These are phyloP conservation scores for Leptura quadrifasciata DNA, from an alignment of 2,888 invertebrate genomes.

Conservation along the genomic window DNA sequence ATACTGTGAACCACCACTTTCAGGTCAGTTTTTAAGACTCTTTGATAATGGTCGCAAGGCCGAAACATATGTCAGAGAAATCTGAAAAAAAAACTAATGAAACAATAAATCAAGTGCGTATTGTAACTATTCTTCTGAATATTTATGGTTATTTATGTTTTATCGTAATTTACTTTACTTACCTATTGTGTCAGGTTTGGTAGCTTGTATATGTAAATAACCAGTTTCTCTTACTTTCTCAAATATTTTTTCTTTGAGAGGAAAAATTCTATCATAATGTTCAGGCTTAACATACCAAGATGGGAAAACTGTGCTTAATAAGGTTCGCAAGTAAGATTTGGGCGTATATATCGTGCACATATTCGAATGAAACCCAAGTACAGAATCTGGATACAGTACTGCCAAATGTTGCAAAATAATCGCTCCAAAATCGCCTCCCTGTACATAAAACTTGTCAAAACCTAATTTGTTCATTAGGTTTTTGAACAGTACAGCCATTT, in stretches of 20 bases:
- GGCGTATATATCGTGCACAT: slow-evolving; percentile 50
- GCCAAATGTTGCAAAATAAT: slow-evolving; percentile 79
- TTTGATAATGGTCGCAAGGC: too few relatives aligned
- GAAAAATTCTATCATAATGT: slow-evolving; percentile 76
- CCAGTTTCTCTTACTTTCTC: slow-evolving; percentile 76
- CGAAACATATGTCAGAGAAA: too few relatives aligned
- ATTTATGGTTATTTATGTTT: too few relatives aligned
- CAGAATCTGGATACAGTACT: slow-evolving; percentile 78
- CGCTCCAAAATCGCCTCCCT: slow-evolving; percentile 91
- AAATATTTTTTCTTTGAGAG: slow-evolving; percentile 71
- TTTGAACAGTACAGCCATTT: slow-evolving; percentile 78
- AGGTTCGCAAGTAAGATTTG: slow-evolving; percentile 40
- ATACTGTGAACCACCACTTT: too few relatives aligned
- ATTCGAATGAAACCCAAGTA: slow-evolving; percentile 78
- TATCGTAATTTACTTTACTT: slow-evolving; percentile 54
- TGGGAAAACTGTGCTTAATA: slow-evolving; percentile 77
- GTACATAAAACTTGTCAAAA: slow-evolving; percentile 80
- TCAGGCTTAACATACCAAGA: slow-evolving; percentile 74
- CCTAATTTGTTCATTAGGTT: slow-evolving; percentile 84
- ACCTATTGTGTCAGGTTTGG: slow-evolving; percentile 94
- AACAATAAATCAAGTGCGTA: too few relatives aligned
- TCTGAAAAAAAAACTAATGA: too few relatives aligned
- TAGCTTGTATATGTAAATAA: slow-evolving; percentile 87
- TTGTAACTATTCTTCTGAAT: too few relatives aligned
- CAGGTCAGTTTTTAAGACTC: too few relatives aligned